A percentile compares a stretch with the other conserved stretches of the same genome.
Evolutionary conservation across 2,888 invertebrate genomes (phyloP).

Genomic region (Argyresthia goedartella): DNA sequence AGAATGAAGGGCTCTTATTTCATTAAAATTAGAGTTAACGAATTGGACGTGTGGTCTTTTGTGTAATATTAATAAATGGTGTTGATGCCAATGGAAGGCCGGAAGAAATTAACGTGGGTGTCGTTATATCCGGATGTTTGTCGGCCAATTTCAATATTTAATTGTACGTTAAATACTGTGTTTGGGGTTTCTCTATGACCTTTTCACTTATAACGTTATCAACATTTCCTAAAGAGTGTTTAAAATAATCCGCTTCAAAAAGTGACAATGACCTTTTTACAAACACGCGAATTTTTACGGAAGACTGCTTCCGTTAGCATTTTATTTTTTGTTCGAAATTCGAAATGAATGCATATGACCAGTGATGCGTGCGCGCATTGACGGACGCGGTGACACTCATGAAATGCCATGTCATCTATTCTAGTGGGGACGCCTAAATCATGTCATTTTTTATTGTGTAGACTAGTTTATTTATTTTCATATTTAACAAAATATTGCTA

Average conservation of each 20-base stretch:
- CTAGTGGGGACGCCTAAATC: background rate
- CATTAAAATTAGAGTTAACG: background rate
- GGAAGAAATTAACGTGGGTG: background rate
- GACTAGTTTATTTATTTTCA: background rate
- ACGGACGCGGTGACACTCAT: background rate
- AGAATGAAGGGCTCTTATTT: constrained; percentile 8
- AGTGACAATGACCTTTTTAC: background rate
- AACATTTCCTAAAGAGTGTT: too few species aligned
- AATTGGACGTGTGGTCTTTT: background rate
- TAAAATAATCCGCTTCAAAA: background rate
- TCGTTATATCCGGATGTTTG: background rate
- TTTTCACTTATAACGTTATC: too few species aligned
- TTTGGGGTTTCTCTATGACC: too few species aligned
- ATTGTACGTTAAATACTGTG: background rate
- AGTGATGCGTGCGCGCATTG: background rate
- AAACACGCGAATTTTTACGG: background rate
- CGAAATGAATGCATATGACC: background rate
- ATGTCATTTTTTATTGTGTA: background rate
- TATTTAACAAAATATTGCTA: too few species aligned
- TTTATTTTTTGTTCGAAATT: background rate
- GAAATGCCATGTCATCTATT: background rate
- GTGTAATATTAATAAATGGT: background rate
- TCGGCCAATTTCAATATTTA: background rate
- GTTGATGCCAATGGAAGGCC: background rate
- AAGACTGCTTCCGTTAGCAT: background rate